Evolutionary conservation across 2,888 invertebrate species (phyloP).

Genomic region (Alloplasta piceator): DNA sequence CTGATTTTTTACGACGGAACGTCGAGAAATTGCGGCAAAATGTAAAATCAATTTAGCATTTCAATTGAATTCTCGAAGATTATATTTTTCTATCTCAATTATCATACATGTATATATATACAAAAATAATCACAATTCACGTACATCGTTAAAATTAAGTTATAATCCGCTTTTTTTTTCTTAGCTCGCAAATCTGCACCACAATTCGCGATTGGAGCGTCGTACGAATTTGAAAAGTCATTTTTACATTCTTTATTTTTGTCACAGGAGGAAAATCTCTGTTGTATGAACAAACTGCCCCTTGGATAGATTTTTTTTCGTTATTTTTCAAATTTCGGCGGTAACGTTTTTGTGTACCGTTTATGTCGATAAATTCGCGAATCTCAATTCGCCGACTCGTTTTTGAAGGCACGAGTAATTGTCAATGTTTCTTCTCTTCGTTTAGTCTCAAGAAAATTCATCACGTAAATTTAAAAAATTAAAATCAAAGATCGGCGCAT

Average conservation of each 20-base stretch:
- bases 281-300: not conserved
- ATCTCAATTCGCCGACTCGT: too few species aligned
- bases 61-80: not conserved
- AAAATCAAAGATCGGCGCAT: not conserved
- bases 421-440: too few species aligned
- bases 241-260: not conserved
- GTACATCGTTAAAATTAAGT: constrained; percentile 55
- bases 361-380: too few species aligned
- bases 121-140: constrained; percentile 72
- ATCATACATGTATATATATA: constrained; percentile 64
- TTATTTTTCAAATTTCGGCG: too few species aligned
- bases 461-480: too few species aligned
- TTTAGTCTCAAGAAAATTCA: too few species aligned
- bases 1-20: too few species aligned
- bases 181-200: constrained; percentile 8
- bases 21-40: too few species aligned
- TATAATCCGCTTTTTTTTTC: not conserved
- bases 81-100: constrained; percentile 52
- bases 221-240: not conserved
- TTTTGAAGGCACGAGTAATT: too few species aligned
- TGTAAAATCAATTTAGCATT: too few species aligned
- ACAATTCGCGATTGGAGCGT: constrained; percentile 7
- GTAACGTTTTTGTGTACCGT: too few species aligned
- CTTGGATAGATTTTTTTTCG: too few species aligned
- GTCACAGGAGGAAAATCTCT: not conserved